Base-by-base conservation (phyloP, 2,113 vertebrate genomes). In the Pholis gunnellus region DNA sequence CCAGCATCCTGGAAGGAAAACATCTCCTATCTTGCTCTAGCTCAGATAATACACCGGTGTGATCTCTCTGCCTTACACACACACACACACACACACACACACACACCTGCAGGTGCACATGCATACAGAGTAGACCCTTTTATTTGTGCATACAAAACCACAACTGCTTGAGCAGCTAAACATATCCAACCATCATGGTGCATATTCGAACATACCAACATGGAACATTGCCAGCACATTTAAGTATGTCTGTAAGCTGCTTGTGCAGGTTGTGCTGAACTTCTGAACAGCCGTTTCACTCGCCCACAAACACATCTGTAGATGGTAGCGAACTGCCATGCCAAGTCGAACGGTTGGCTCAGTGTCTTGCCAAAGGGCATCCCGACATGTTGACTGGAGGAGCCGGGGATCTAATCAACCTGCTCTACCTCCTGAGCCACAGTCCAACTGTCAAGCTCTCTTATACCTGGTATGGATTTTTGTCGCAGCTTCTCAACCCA, bases 1-100 rank as follows among this genome's bases (percentile, higher is more conserved):
- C 83, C 78, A 70, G 84, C 88, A 92, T 89, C 90, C 87, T 90
- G 88, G 83, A 90, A 88, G 82, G 83, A 88, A 93, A 89, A 91
- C 85, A 92, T 82, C 83, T 87, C 72, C 68, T 86, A 89, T 91
- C 90, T 86, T 84, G 72, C 80, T 82, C 78, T 5, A 9, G 76
- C 85, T 80, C 87, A 61, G 85, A 87, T 79, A 82, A 90, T 85
- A 83, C 81, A 81, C 27, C 34, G 40, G 65, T 78, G 85, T 68
- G 79, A 84, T 85, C 61, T 73, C 63, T 81, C 76, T 63, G 67
- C 75, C 86, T 67, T 57, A 59, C 57, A 56, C 78, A 75, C 72
- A 78, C 54, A 66, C 69, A 70, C 70, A 74, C 61, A 64, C 72
- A 77, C 38, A 81, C 76, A 83, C 20, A 56, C 71, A 59, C 76